phyloP scores from a whole-genome alignment of 2,888 invertebrate genomes.

The Erpobdella octoculata region DNA sequence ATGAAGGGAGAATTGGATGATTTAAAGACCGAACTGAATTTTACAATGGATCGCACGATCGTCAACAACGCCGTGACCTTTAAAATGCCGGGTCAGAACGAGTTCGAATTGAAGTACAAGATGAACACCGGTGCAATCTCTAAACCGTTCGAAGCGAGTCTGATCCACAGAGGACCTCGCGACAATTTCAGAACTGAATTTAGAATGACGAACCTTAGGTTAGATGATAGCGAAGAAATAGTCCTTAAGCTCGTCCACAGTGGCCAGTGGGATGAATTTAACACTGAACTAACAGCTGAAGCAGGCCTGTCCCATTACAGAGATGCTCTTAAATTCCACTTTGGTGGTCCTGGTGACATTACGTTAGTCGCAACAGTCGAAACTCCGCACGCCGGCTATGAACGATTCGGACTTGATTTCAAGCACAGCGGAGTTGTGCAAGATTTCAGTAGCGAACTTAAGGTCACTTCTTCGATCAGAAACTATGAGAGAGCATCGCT shows the following conservation, averaged over 20 bases:
- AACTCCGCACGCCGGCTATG: background rate
- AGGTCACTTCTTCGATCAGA: no score
- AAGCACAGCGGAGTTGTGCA: no score
- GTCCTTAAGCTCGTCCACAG: slow-evolving; percentile 14
- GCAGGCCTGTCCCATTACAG: background rate
- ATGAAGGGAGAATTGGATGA: background rate
- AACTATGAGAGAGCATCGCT: no score
- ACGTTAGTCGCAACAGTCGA: background rate
- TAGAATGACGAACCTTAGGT: no score
- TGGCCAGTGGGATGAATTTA: slow-evolving; percentile 26
- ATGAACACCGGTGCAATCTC: no score
- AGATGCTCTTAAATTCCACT: background rate
- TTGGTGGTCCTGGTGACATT: background rate
- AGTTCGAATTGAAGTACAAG: background rate
- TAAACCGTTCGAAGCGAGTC: no score
- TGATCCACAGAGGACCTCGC: no score
- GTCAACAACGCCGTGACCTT: background rate
- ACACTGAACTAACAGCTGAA: slow-evolving; percentile 10
- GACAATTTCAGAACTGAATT: slow-evolving; percentile 12
- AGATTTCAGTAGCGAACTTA: no score
- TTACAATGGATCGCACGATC: background rate
- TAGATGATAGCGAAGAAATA: background rate
- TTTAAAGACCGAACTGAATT: background rate
- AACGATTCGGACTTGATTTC: background rate
- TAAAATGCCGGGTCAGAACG: background rate